Evolutionary conservation across 2,113 vertebrate species (phyloP), one percentile per base, ranked within the genome.

Genomic region (Anolis sagrei): DNA sequence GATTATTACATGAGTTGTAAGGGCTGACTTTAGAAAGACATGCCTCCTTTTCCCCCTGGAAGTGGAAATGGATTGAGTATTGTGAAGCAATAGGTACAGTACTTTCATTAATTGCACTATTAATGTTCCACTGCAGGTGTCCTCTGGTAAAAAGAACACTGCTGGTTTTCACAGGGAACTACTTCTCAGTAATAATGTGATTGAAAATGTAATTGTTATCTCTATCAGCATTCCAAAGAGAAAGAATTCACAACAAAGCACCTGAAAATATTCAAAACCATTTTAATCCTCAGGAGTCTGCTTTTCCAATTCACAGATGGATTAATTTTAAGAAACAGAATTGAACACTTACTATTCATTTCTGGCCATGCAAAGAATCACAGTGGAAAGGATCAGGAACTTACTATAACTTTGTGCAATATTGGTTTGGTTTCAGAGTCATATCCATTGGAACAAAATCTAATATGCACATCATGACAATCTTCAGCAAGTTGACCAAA

Each of bases 41-140:
- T n/a, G 14, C 6, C 69, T 76, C 36, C 69, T 29, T 23, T 70
- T 86, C 76, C 0, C 27, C 82, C 80, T 83, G 0, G 27, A 64
- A 79, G 16, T 82, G 76, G 2, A 10, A 87, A 72, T 0, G 34
- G 54, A 64, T 36, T 86, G 39, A 48, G 61, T 29, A 32, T 44
- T 18, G 1, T 48, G 3, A 7, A 74, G 69, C 58, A 84, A 3
- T 64, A 44, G 3, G 29, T 29, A 76, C 48, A 76, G 1, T 8
- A 49, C 29, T 92, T 93, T 89, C 80, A 61, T 90, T 94, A 93
- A 91, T 74, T 93, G n/a, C 48, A 86, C 0, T 14, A 44, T 77
- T 90, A 90, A 84, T 89, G 85, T 87, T 29, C 82, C 36, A 10
- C 64, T 72, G 8, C 14, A 73, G 89, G 84, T 66, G 18, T 76